A percentile compares a stretch with the other conserved stretches of the same genome.
These are phyloP conservation scores for Tor tambroides DNA, from an alignment of 2,113 vertebrate species.

Conservation along the genomic window DNA sequence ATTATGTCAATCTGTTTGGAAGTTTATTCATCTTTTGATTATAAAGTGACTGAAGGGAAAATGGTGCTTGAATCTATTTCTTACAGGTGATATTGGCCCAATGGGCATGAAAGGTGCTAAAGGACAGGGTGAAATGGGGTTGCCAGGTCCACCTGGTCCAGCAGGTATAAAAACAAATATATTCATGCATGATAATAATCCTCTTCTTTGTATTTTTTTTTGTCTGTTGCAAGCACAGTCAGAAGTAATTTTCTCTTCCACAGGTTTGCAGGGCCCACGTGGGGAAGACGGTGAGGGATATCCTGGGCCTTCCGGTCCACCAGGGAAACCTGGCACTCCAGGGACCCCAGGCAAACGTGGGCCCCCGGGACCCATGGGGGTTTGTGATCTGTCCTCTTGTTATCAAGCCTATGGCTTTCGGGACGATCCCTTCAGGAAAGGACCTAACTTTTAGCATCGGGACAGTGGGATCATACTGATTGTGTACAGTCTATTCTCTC, in stretches of 20 bases:
- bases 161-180: constrained; percentile 60
- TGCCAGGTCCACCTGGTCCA: constrained; percentile 64
- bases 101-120: constrained; percentile 68
- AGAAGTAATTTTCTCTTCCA: neutral
- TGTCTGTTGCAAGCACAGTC: neutral
- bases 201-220: neutral
- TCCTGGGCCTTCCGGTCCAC: constrained; percentile 62
- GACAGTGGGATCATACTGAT: neutral
- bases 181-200: neutral
- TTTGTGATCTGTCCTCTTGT: constrained; percentile 68
- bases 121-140: constrained; percentile 61
- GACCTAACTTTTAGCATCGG: constrained; percentile 65
- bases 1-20: neutral
- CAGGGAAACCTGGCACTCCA: constrained; percentile 65
- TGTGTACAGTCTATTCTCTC: neutral
- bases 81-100: constrained; percentile 61
- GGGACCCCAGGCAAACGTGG: constrained; percentile 69
- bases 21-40: neutral
- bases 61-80: neutral
- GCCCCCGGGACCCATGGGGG: constrained; percentile 61
- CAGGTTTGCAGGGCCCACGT: constrained; percentile 67
- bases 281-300: constrained; percentile 66
- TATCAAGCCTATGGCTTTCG: constrained; percentile 62
- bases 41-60: neutral
- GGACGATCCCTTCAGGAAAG: constrained; percentile 67